Evolutionary conservation across 2,888 invertebrate species (phyloP), one percentile per base, ranked within the genome.

Genomic region (Eubasilissa splendida): DNA sequence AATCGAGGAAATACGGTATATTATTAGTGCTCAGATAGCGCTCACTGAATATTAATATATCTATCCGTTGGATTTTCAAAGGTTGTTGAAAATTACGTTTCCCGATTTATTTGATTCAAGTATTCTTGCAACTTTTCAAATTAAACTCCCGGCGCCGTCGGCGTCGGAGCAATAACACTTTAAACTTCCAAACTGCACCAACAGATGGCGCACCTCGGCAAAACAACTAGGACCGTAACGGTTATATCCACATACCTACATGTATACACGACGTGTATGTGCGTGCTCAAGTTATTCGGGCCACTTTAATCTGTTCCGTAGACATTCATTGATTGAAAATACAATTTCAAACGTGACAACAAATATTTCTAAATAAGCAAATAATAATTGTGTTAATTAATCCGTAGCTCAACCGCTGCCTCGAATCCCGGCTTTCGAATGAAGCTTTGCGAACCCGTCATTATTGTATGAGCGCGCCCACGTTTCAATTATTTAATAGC

Each of bases 151-250:
- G 60, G 70, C 76, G 59, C 65, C 11, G 42, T 42, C 63, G 59
- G 80, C 71, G 71, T 73, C 60, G 58, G 80, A 59, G 82, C 80
- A 82, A 82, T 82, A 82, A 82, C 82, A 82, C 82, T 82, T 82
- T 76, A 82, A 82, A 82, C 74, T 82, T 77, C 31, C 63, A 76
- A 76, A 82, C 79, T 82, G 82, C 79, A 70, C 70, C 79, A 65
- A 77, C 80, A 80, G 77, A 56, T 79, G 82, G 82, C 68, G 82
- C 66, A 75, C 76, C 76, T 66, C 70, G 60, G 53, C 66, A 76
- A 81, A 81, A 81, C 81, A 79, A 79, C 81, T 77, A 70, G 31
- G 58, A 77, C 65, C 66, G 42, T 42, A 42, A 42, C 42, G 42
- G 7, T 42, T 42, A 42, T 42, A 7, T 42, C 42, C 42, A 42